phyloP scores from a whole-genome alignment of 2,797 vertebrate genomes.

The Agapornis canus region DNA sequence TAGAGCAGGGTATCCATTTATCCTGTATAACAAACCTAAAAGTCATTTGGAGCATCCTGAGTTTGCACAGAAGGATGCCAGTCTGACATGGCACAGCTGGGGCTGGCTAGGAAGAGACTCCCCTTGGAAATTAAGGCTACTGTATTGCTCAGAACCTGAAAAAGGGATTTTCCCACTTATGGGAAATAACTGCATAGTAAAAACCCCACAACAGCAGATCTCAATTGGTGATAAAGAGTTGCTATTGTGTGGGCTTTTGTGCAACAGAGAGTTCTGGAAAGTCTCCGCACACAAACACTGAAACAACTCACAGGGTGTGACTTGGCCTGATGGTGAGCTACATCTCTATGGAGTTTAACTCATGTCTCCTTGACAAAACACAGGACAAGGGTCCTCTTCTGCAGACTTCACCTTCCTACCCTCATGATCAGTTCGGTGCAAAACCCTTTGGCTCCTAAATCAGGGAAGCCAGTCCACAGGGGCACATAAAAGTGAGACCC shows the following conservation, averaged over 20 bases:
- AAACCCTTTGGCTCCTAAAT: not conserved
- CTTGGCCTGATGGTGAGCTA: not conserved
- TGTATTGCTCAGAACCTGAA: not conserved
- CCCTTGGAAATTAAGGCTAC: not conserved
- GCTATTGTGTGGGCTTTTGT: not conserved
- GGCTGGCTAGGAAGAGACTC: not conserved
- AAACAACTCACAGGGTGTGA: not conserved
- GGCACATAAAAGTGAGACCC: not conserved
- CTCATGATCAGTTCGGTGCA: not conserved
- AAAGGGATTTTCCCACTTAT: not conserved
- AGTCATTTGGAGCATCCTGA: not conserved
- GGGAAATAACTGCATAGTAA: not conserved
- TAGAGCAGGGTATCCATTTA: not conserved
- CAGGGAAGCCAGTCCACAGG: not conserved
- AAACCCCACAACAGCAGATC: not conserved
- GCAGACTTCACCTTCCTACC: not conserved
- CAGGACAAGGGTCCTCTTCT: not conserved
- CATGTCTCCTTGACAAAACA: not conserved
- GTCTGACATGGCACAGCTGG: not conserved
- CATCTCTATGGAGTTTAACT: not conserved
- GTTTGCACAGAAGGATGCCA: not conserved
- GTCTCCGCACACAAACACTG: not conserved
- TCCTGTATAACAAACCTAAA: not conserved
- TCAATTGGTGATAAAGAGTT: not conserved
- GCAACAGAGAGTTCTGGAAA: not conserved